Evolutionary conservation across 2,888 invertebrate genomes (phyloP), one percentile per base, ranked within the genome.

Genomic region (Ellobium chinense): DNA sequence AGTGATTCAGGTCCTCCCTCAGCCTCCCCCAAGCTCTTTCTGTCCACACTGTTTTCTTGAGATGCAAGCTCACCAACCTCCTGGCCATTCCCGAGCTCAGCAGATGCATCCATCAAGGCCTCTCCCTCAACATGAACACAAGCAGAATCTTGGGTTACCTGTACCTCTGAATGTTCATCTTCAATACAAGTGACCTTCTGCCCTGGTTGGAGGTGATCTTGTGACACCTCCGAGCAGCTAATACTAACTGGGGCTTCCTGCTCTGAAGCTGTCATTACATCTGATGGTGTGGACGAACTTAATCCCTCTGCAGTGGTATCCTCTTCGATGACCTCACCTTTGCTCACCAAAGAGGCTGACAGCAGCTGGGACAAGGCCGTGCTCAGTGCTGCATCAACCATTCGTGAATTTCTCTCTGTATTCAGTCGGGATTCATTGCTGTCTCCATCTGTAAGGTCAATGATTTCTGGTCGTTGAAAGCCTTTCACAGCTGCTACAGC

Each of bases 191-290:
- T 21, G 0, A 54, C 37, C n/a, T 27, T 21, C 68, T 68, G 39
- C 18, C 29, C 77, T 68, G 77, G 21, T 2, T 77, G 68, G 21
- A 68, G 5, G 34, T 58, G 68, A 0, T 77, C 37, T 21, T 68
- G 77, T 29, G 37, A 68, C 3, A 27, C 46, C 27, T 60, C 62
- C 58, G 36, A 9, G 27, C 66, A 37, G n/a, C 24, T 39, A 37
- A 9, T 27, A 27, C 27, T 27, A 34, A 34, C 72, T 36, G 14
- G 27, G 58, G 37, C n/a, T 14, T 24, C 36, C 7, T 46, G 9
- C 18, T 46, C 46, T 46, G 46, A 46, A 7, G 18, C 18, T 46
- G 46, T 7, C 46, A 12, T 18, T 46, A 46, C 46, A 46, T 46
- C 18, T 7, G 46, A 46, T 7, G 46, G 46, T 18, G 18, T 18